Base-by-base conservation (phyloP, 2,888 invertebrate species). In the Drosophila acutilabella region DNA sequence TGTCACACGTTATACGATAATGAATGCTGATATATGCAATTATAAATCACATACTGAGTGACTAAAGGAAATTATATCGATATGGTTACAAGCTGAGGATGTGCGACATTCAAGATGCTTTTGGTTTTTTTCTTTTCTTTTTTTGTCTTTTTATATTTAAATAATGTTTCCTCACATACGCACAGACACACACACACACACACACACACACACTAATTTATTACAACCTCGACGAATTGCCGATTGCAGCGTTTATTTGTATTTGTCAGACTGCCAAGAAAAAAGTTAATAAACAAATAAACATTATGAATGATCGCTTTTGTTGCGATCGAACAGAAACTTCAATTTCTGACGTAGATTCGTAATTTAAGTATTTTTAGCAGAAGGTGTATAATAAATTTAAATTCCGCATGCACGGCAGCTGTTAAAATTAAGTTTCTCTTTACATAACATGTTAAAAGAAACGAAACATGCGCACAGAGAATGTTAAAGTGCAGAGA, bases 1-100 rank as follows among this genome's bases (percentile, higher is more conserved):
- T 36, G 68, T 81, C 64, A 72, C 71, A 80, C 78, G 67, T 71
- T 81, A 78, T 74, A 69, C 74, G 78, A 74, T 74, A 68, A 65
- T 45, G 48, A 51, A 44, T 18, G 69, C 44, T 53, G 65, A 36
- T 74, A 71, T 77, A 74, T 74, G 61, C 61, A 64, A 69, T 58
- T 56, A 56, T 66, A 54, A 60, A 53, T 64, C 57, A 41, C 42
- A 14, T 20, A 45, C 30, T 7, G 5, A 26, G 6, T 11, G 1
- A 30, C 48, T 11, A 0, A 10, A 26, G 26, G 23, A 45, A 13
- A 13, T 7, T 6, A 20, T 44, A 13, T 30, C 30, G 30, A 30
- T 30, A 30, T 1, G 30, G 30, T 30, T 36, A 36, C 36, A 36
- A 13, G 11, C 13, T 13, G 36, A 36, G 13, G 13, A 11, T 36